Conservation (phyloP, 2,888 invertebrate species). For the Drosophila hamatofila region DNA sequence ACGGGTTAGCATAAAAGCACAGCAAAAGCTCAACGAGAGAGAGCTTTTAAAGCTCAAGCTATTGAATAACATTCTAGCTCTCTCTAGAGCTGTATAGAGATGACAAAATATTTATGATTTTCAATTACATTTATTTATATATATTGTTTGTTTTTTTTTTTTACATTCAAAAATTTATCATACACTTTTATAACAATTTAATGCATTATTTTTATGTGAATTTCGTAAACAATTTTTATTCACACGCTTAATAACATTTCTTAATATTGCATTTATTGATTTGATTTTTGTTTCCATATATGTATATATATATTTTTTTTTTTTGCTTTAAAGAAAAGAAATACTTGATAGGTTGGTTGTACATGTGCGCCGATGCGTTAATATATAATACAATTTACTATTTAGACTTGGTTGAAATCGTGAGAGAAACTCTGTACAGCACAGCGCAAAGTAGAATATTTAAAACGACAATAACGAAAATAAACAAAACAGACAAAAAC, state of each 20-base stretch:
- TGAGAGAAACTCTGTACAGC: conserved; percentile 71
- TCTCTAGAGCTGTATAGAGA: not conserved
- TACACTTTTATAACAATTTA: conserved; percentile 70
- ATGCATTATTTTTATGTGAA: conserved; percentile 42
- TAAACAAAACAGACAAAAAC: conserved; percentile 53
- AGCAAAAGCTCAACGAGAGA: not conserved
- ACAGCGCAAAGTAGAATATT: conserved; percentile 50
- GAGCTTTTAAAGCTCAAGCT: conserved; percentile 9
- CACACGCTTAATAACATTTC: conserved; percentile 48
- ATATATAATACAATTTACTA: conserved; percentile 67
- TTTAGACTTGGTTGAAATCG: conserved; percentile 44
- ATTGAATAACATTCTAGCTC: not conserved
- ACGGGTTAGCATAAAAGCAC: conserved; percentile 6
- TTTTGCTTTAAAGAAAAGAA: conserved; percentile 57
- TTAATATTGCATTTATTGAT: conserved; percentile 50
- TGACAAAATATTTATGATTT: conserved; percentile 1
- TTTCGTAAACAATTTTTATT: conserved; percentile 33
- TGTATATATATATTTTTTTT: conserved; percentile 2
- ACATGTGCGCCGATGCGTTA: conserved; percentile 50
- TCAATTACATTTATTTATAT: conserved; percentile 43
- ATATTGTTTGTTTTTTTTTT: conserved; percentile 25
- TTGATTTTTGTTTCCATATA: conserved; percentile 11
- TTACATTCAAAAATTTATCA: conserved; percentile 57
- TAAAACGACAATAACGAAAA: conserved; percentile 69
- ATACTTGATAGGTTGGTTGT: conserved; percentile 75